Evolutionary conservation across 2,888 invertebrate species (phyloP).

Genomic region (Harpalus rubripes): DNA sequence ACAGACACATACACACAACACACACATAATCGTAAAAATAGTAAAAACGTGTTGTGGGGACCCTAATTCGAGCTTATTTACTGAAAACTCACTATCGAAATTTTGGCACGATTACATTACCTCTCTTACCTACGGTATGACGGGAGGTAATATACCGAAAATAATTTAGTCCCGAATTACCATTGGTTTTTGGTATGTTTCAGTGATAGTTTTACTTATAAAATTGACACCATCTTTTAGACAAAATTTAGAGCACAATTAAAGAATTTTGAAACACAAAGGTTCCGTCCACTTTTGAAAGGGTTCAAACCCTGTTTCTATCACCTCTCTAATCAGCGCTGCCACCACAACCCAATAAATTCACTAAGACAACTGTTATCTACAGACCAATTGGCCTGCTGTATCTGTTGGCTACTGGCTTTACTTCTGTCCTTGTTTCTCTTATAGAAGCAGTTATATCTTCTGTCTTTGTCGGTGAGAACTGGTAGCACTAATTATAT

Average conservation of each 20-base stretch:
- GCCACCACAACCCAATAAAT: slow-evolving; percentile 1
- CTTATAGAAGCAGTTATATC: not conserved
- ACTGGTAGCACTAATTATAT: slow-evolving; percentile 44
- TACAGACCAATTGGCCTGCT: slow-evolving; percentile 49
- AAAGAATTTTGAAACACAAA: not conserved
- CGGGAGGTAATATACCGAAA: too few relatives aligned
- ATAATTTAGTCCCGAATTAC: too few relatives aligned
- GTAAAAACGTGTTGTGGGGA: too few relatives aligned
- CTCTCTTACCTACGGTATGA: too few relatives aligned
- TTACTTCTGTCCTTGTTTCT: not conserved
- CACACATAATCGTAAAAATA: too few relatives aligned
- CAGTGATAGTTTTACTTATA: too few relatives aligned
- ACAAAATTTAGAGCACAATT: not conserved
- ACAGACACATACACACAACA: too few relatives aligned
- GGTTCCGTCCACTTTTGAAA: too few relatives aligned
- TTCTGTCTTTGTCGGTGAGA: not conserved
- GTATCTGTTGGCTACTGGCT: slow-evolving; percentile 39
- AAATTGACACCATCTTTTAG: not conserved
- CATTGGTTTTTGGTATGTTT: too few relatives aligned
- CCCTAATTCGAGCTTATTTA: too few relatives aligned
- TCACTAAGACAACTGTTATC: slow-evolving; percentile 46
- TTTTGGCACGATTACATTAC: too few relatives aligned
- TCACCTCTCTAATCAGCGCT: not conserved
- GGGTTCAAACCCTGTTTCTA: not conserved
- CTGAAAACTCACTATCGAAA: too few relatives aligned